These are phyloP conservation scores for Anticlea derivata DNA, from an alignment of 2,888 invertebrate genomes.

Conservation along the genomic window DNA sequence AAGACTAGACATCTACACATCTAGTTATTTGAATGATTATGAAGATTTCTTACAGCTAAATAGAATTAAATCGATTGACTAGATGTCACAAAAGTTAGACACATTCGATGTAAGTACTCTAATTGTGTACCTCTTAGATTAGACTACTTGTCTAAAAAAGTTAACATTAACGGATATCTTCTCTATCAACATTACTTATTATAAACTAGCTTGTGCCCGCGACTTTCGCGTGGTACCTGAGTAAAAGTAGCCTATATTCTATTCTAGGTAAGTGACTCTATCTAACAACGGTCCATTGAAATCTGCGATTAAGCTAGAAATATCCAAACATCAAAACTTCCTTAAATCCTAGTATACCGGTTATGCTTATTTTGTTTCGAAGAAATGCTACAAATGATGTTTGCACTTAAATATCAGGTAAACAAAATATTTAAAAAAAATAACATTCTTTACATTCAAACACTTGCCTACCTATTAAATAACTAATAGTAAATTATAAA, in stretches of 20 bases:
- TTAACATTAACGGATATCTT: not conserved
- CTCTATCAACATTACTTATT: not conserved
- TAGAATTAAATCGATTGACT: slow-evolving; percentile 26
- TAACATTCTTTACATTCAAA: too few species aligned
- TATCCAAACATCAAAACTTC: too few species aligned
- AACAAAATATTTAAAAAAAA: too few species aligned
- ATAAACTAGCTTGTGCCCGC: too few species aligned
- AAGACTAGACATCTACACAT: slow-evolving; percentile 44
- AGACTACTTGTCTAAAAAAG: slow-evolving; percentile 1
- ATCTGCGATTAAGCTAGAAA: too few species aligned
- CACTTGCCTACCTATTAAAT: not conserved
- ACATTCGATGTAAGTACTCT: slow-evolving; percentile 32
- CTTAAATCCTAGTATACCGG: too few species aligned
- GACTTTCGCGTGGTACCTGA: too few species aligned
- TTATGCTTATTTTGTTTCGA: slow-evolving; percentile 1
- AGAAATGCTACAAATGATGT: slow-evolving; percentile 2
- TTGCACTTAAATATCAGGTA: not conserved
- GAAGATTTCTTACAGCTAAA: slow-evolving; percentile 29
- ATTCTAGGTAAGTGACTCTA: too few species aligned
- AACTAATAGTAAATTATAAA: slow-evolving; percentile 4
- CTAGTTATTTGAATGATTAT: slow-evolving; percentile 37
- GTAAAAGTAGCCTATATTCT: too few species aligned
- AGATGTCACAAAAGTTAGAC: slow-evolving; percentile 24
- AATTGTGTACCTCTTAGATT: slow-evolving; percentile 10
- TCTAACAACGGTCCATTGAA: too few species aligned